Conservation (phyloP, 2,113 vertebrate species). For the Ia io region DNA sequence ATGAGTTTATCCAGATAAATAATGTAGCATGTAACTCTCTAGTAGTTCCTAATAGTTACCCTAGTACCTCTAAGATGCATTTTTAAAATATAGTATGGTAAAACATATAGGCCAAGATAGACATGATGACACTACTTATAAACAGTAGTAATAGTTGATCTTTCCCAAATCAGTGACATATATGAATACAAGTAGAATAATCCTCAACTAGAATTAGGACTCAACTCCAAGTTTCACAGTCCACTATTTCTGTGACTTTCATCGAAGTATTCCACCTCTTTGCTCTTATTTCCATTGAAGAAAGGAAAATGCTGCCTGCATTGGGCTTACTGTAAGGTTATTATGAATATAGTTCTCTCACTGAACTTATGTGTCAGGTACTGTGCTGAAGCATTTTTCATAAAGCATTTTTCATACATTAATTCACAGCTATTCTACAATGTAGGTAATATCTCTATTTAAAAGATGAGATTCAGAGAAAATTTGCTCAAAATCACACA, state of each 20-base stretch:
- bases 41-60: neutral
- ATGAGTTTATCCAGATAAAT: neutral
- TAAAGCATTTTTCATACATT: constrained; percentile 2
- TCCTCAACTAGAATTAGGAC: neutral
- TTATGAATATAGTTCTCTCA: neutral
- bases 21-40: neutral
- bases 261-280: neutral
- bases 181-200: neutral
- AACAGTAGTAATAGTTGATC: neutral
- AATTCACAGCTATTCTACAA: constrained; percentile 12
- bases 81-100: neutral
- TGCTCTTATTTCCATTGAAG: neutral
- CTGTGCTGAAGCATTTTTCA: neutral
- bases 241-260: neutral
- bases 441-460: neutral
- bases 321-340: neutral
- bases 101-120: neutral
- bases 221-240: neutral
- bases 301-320: neutral
- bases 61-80: neutral
- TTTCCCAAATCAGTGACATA: neutral
- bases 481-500: constrained; percentile 6
- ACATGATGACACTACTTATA: neutral
- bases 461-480: constrained; percentile 8
- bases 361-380: neutral